These are phyloP conservation scores for Harpalus rubripes DNA, from an alignment of 2,888 invertebrate species.

Conservation along the genomic window DNA sequence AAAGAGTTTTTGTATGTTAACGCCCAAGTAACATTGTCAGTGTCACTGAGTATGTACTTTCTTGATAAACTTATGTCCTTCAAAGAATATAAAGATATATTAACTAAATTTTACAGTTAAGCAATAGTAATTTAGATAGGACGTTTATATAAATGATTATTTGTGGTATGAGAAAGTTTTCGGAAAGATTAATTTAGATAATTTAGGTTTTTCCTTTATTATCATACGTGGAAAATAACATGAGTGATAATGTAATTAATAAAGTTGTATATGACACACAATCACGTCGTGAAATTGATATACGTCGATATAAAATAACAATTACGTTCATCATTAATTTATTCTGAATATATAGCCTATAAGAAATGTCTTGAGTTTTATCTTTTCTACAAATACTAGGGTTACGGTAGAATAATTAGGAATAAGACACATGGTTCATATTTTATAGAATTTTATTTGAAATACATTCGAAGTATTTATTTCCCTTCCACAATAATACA, in stretches of 20 bases:
- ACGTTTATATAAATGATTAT: neutral
- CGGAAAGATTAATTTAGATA: conserved; percentile 30
- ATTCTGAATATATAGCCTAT: too few relatives aligned
- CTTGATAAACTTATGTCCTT: conserved; percentile 26
- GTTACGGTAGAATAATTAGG: too few relatives aligned
- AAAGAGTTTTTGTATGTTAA: conserved; percentile 44
- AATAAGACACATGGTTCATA: too few relatives aligned
- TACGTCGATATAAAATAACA: too few relatives aligned
- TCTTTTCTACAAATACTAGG: too few relatives aligned
- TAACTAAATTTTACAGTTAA: conserved; percentile 8
- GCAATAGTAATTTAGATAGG: conserved; percentile 28
- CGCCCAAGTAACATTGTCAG: conserved; percentile 25
- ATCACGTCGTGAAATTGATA: neutral
- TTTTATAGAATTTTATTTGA: too few relatives aligned
- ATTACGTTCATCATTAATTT: too few relatives aligned
- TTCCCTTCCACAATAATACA: too few relatives aligned
- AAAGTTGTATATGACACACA: neutral
- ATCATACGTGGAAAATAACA: conserved; percentile 16
- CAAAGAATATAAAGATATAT: conserved; percentile 19
- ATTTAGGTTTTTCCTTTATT: conserved; percentile 32
- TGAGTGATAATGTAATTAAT: conserved; percentile 15
- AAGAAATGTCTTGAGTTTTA: too few relatives aligned
- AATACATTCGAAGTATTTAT: too few relatives aligned
- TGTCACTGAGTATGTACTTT: conserved; percentile 24
- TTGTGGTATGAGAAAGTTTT: conserved; percentile 11